Evolutionary conservation across 2,888 invertebrate genomes (phyloP).

Genomic region (Troglohyphantes excavatus): DNA sequence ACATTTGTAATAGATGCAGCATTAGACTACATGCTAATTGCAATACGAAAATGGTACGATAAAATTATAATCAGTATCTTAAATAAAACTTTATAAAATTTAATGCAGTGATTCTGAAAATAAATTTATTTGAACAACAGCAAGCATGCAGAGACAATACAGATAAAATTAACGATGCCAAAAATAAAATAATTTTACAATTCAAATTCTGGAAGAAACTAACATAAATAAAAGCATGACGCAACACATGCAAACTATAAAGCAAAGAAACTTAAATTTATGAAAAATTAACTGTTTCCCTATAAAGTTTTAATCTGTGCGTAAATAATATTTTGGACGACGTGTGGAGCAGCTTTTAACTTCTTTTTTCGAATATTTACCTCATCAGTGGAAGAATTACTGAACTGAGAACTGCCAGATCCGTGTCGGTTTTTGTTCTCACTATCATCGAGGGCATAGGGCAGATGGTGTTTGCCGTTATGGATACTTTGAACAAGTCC

Average conservation of each 20-base stretch:
- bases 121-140: no score
- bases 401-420: slow-evolving; percentile 78
- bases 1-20: no score
- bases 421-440: slow-evolving; percentile 77
- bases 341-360: slow-evolving; percentile 15
- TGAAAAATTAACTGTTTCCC: background rate
- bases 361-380: slow-evolving; percentile 41
- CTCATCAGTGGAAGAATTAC: slow-evolving; percentile 77
- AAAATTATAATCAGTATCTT: no score
- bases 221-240: background rate
- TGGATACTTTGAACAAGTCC: slow-evolving; percentile 47
- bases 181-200: background rate
- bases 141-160: background rate
- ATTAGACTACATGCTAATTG: no score
- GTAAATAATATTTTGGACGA: slow-evolving; percentile 38
- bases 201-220: background rate
- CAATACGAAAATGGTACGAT: no score
- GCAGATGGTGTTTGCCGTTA: slow-evolving; percentile 48
- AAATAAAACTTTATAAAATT: no score
- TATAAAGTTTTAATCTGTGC: slow-evolving; percentile 32
- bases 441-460: slow-evolving; percentile 62
- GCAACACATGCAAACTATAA: slow-evolving; percentile 1
- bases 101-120: no score
- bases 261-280: background rate
- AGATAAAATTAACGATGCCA: background rate